A percentile compares a stretch with the other conserved stretches of the same genome.
Conservation (phyloP, 2,888 invertebrate species). For the Pseudococcus viburni region DNA sequence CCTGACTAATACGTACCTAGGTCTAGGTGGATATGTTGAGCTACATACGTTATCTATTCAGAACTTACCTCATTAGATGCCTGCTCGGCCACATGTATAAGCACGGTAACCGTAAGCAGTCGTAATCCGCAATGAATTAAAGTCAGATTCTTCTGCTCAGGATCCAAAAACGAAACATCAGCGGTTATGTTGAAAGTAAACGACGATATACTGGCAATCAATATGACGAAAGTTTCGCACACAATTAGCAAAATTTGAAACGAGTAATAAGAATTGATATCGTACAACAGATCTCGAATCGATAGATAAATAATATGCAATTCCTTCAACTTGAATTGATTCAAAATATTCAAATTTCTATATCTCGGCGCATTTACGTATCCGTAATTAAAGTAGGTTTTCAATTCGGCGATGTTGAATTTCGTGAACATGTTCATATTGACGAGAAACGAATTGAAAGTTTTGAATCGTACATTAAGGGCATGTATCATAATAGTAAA, state of each 20-base stretch:
- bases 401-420: constrained; percentile 34
- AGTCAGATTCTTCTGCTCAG: constrained; percentile 51
- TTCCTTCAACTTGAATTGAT: constrained; percentile 55
- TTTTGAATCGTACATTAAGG: constrained; percentile 58
- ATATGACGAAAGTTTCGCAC: constrained; percentile 67
- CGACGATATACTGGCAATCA: constrained; percentile 64
- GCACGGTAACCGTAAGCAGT: constrained; percentile 33
- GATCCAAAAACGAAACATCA: constrained; percentile 30
- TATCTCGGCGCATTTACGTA: constrained; percentile 29
- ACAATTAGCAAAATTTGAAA: constrained; percentile 66
- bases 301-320: constrained; percentile 61
- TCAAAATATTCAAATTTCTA: constrained; percentile 60
- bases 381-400: constrained; percentile 57
- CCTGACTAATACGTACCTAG: too few species aligned
- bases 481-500: constrained; percentile 49
- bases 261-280: constrained; percentile 67
- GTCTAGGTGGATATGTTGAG: too few species aligned
- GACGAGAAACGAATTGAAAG: constrained; percentile 57
- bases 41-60: too few species aligned
- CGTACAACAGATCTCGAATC: constrained; percentile 62
- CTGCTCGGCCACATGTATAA: constrained; percentile 58
- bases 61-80: constrained; percentile 57
- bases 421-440: constrained; percentile 54
- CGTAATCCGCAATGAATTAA: constrained; percentile 60
- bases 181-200: constrained; percentile 61